Conservation (phyloP, 2,797 vertebrate genomes). For the Amniataba percoides region DNA sequence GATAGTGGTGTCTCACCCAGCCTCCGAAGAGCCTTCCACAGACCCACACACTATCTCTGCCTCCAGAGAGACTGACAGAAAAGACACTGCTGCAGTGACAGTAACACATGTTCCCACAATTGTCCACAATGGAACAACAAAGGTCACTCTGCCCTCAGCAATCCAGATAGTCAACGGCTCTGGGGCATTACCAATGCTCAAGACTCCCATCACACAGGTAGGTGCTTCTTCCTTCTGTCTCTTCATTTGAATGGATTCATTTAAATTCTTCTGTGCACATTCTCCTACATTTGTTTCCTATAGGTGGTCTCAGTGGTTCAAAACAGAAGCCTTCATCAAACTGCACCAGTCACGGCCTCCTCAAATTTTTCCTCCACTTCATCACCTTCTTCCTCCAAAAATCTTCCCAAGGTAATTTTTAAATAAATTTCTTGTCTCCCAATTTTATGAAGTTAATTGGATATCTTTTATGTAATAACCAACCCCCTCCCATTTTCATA, state of each 20-base stretch:
- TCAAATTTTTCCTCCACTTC: slow-evolving; percentile 73
- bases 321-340: slow-evolving; percentile 84
- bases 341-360: slow-evolving; percentile 71
- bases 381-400: slow-evolving; percentile 84
- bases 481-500: neutral
- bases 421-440: neutral
- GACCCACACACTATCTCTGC: slow-evolving; percentile 44
- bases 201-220: slow-evolving; percentile 92
- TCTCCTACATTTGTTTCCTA: slow-evolving; percentile 4
- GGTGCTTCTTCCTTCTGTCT: neutral
- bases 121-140: slow-evolving; percentile 85
- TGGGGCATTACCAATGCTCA: slow-evolving; percentile 90
- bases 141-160: slow-evolving; percentile 83
- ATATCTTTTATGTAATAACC: neutral
- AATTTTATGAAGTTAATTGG: neutral
- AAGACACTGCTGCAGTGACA: slow-evolving; percentile 77
- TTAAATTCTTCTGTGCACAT: neutral
- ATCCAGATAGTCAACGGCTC: slow-evolving; percentile 92
- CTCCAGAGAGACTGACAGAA: slow-evolving; percentile 77
- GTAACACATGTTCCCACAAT: slow-evolving; percentile 85
- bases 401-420: slow-evolving; percentile 90
- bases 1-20: slow-evolving; percentile 88
- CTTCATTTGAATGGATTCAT: neutral
- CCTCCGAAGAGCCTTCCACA: slow-evolving; percentile 81
- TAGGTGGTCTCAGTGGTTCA: slow-evolving; percentile 91